A percentile compares a stretch with the other conserved stretches of the same genome.
phyloP scores from a whole-genome alignment of 2,888 invertebrate species.

The Trichacis sp. region DNA sequence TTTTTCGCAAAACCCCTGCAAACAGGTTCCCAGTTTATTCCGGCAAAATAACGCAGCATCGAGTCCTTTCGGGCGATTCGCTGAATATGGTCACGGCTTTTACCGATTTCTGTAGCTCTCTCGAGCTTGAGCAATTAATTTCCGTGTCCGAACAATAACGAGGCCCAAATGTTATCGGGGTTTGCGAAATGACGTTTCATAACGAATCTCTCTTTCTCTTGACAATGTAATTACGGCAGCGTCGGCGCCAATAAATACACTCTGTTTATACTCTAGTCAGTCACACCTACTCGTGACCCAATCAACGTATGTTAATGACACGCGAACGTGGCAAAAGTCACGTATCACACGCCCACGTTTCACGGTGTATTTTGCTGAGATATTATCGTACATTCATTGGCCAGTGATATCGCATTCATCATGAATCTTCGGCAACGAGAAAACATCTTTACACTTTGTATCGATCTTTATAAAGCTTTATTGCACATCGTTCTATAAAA shows the following conservation, averaged over 20 bases:
- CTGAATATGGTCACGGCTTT: background rate
- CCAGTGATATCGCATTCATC: background rate
- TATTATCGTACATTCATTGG: background rate
- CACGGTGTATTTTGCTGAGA: background rate
- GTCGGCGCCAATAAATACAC: too few relatives aligned
- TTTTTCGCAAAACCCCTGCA: background rate
- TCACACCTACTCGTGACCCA: slow-evolving; percentile 36
- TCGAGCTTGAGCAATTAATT: background rate
- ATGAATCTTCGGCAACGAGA: background rate
- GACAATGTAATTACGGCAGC: too few relatives aligned
- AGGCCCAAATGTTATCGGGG: background rate
- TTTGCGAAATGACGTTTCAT: background rate
- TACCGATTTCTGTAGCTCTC: background rate
- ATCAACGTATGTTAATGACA: slow-evolving; percentile 42
- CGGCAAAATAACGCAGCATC: background rate
- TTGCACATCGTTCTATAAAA: background rate
- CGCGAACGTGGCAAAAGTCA: slow-evolving; percentile 4
- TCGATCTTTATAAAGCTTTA: background rate
- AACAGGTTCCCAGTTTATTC: background rate
- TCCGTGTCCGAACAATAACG: background rate
- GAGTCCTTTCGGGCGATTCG: background rate
- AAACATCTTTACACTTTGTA: background rate
- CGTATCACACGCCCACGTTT: slow-evolving; percentile 3
- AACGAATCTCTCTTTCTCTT: too few relatives aligned
- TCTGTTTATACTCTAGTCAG: background rate